Percentiles rank a stretch among this genome's conserved stretches.
These are phyloP conservation scores for Cephus runcator DNA, from an alignment of 2,888 invertebrate species.

Conservation along the genomic window DNA sequence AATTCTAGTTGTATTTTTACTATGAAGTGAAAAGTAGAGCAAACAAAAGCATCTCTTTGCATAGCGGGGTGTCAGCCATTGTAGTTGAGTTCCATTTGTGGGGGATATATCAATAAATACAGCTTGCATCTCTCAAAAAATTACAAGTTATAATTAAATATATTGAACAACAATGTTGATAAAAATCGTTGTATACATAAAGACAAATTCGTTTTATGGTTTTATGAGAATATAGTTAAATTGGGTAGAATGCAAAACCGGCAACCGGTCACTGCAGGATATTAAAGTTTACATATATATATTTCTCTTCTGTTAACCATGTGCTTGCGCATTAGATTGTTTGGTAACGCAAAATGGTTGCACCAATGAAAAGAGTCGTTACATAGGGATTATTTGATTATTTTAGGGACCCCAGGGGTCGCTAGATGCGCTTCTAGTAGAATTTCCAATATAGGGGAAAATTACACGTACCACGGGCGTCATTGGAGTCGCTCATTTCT, in stretches of 20 bases:
- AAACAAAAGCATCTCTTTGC: background rate
- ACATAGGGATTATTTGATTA: background rate
- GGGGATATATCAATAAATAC: background rate
- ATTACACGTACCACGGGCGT: slow-evolving; percentile 24
- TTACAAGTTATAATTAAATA: background rate
- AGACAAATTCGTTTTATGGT: background rate
- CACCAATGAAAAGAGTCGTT: background rate
- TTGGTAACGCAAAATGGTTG: background rate
- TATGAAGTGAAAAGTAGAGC: background rate
- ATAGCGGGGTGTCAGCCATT: background rate
- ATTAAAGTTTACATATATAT: background rate
- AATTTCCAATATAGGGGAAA: background rate
- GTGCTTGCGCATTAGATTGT: background rate
- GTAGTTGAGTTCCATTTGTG: background rate
- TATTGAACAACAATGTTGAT: background rate
- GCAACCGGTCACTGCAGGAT: background rate
- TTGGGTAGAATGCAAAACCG: background rate
- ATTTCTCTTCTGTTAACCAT: background rate
- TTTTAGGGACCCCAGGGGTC: background rate
- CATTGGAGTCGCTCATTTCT: slow-evolving; percentile 30
- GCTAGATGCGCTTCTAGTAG: background rate
- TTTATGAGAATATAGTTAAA: too few relatives aligned
- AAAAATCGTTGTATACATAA: background rate
- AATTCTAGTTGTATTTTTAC: background rate
- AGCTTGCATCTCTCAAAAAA: background rate